Evolutionary conservation across 2,113 vertebrate species (phyloP).

Genomic region (Hipposideros armiger): DNA sequence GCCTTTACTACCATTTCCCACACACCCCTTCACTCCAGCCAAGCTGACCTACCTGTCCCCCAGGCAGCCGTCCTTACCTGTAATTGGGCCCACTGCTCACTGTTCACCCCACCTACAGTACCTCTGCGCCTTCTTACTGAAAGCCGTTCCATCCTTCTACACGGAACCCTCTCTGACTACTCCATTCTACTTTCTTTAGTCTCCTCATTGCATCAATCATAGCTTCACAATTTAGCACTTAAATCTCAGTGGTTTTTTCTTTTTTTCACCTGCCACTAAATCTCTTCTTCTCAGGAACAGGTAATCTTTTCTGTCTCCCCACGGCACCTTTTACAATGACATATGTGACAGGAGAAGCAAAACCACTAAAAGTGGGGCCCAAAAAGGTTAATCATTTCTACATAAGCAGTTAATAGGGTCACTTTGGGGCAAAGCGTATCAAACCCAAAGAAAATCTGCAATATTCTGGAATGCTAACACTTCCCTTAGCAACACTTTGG

Average conservation of each 20-base stretch:
- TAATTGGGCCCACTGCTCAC: background rate
- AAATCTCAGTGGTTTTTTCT: background rate
- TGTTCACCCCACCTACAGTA: background rate
- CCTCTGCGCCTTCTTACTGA: background rate
- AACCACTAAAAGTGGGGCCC: background rate
- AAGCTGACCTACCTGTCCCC: background rate
- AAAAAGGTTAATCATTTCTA: background rate
- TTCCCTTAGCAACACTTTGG: background rate
- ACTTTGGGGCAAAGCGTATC: background rate
- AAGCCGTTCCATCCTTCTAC: background rate
- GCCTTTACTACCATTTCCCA: background rate
- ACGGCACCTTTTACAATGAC: background rate
- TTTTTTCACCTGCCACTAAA: background rate
- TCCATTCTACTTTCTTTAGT: background rate
- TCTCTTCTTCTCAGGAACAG: constrained; percentile 23
- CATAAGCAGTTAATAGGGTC: background rate
- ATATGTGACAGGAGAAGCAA: background rate
- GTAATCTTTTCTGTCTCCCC: background rate
- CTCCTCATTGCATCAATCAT: background rate
- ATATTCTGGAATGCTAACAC: background rate
- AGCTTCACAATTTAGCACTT: background rate
- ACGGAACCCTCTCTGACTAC: background rate
- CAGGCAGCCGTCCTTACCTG: background rate
- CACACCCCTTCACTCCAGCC: background rate
- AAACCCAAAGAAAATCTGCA: constrained; percentile 28